Conservation (phyloP, 2,797 vertebrate species). For the Poecilia gillii region DNA sequence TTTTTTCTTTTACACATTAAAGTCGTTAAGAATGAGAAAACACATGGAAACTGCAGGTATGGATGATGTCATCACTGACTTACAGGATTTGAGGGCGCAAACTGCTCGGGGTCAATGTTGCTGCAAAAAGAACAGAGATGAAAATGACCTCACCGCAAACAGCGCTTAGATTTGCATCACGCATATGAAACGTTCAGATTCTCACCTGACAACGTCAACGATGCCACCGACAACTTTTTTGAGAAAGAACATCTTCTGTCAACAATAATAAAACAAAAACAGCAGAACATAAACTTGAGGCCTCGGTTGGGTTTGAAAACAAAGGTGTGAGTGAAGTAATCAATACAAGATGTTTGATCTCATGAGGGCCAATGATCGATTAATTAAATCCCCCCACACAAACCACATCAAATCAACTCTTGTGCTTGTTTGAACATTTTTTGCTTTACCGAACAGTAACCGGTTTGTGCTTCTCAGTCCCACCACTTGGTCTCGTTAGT, state of each 20-base stretch:
- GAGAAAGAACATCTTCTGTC: constrained; percentile 70
- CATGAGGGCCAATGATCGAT: neutral
- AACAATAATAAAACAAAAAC: constrained; percentile 37
- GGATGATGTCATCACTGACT: constrained; percentile 52
- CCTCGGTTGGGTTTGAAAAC: too few species aligned
- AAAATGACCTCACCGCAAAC: neutral
- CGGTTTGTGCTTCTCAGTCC: neutral
- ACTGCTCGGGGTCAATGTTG: constrained; percentile 79
- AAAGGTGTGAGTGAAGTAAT: too few species aligned
- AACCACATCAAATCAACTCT: neutral
- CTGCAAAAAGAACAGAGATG: constrained; percentile 47
- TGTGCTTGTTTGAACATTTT: neutral
- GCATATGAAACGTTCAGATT: neutral
- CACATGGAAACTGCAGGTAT: neutral
- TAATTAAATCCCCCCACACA: neutral
- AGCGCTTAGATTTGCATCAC: neutral
- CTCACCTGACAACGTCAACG: constrained; percentile 78
- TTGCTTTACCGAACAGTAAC: neutral
- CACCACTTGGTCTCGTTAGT: neutral
- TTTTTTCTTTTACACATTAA: neutral
- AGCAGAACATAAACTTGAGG: neutral
- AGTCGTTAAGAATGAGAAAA: neutral
- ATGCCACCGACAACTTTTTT: constrained; percentile 68
- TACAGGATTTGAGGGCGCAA: constrained; percentile 76
- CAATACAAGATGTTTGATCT: neutral